These are phyloP conservation scores for Campopleginae sp. DNA, from an alignment of 2,888 invertebrate species.

Conservation along the genomic window DNA sequence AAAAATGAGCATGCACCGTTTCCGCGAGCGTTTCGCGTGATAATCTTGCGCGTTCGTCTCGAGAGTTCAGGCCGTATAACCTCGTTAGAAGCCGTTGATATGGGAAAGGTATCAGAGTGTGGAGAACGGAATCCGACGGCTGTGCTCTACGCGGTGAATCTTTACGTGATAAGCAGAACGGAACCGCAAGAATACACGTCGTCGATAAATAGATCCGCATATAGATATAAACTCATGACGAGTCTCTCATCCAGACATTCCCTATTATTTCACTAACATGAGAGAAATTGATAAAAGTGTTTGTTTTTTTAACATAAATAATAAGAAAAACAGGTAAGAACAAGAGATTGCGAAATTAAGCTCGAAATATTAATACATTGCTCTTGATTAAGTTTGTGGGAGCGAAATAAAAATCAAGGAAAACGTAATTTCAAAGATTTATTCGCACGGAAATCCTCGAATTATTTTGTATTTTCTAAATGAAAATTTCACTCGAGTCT, in stretches of 20 bases:
- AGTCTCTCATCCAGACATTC: not conserved
- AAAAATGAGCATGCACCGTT: conserved; percentile 66
- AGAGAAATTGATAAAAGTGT: no score
- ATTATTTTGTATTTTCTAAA: not conserved
- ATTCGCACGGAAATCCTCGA: not conserved
- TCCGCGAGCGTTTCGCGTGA: conserved; percentile 78
- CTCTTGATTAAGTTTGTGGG: not conserved
- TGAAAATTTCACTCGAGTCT: not conserved
- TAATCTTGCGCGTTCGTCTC: conserved; percentile 75
- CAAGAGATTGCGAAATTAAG: not conserved
- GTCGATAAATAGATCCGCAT: conserved; percentile 41
- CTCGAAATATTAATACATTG: not conserved
- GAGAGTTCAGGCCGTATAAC: conserved; percentile 79
- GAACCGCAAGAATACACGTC: conserved; percentile 77
- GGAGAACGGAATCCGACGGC: conserved; percentile 80
- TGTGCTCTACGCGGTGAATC: conserved; percentile 78
- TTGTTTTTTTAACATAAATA: no score
- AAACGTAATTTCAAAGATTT: not conserved
- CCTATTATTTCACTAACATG: not conserved
- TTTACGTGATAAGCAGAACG: conserved; percentile 83
- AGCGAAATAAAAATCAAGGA: not conserved
- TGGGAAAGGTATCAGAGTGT: conserved; percentile 82
- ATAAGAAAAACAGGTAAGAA: not conserved
- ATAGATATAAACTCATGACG: conserved; percentile 5
- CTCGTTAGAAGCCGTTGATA: conserved; percentile 81